Evolutionary conservation across 2,113 vertebrate genomes (phyloP).

Genomic region (Grammomys surdaster): DNA sequence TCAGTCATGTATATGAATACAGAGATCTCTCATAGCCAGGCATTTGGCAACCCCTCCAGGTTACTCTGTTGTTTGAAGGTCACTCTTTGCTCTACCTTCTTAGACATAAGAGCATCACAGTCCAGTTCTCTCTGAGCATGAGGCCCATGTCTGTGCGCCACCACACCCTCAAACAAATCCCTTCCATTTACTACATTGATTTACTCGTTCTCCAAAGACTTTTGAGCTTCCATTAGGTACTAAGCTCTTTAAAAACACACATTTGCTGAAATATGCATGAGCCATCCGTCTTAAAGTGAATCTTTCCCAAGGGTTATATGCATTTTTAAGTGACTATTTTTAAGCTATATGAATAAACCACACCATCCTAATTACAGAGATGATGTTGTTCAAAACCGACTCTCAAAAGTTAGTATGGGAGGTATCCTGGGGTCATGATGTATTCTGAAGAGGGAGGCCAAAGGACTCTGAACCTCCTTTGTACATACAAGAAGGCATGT

Average conservation of each 20-base stretch:
- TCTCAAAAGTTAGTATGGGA: not conserved
- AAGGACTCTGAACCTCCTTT: not conserved
- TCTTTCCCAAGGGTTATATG: conserved; percentile 4
- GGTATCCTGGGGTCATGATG: not conserved
- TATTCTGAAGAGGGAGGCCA: not conserved
- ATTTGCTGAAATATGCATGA: conserved; percentile 64
- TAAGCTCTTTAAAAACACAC: conserved; percentile 31
- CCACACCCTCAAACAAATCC: not conserved
- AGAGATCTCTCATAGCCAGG: not conserved
- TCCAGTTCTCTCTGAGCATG: not conserved
- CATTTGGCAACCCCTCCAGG: not conserved
- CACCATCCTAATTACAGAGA: conserved; percentile 29
- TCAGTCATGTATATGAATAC: not conserved
- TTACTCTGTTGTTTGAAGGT: not conserved
- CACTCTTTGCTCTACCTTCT: not conserved
- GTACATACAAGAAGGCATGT: not conserved
- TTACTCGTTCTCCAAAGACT: conserved; percentile 48
- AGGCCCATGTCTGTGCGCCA: not conserved
- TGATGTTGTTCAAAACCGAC: conserved; percentile 14
- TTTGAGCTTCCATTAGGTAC: conserved; percentile 37
- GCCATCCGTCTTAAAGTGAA: conserved; percentile 20
- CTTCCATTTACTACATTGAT: not conserved
- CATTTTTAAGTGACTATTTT: conserved; percentile 55
- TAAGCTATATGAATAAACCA: conserved; percentile 63
- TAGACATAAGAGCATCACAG: not conserved